Evolutionary conservation across 2,113 vertebrate genomes (phyloP).

Genomic region (Hiodon tergisus): DNA sequence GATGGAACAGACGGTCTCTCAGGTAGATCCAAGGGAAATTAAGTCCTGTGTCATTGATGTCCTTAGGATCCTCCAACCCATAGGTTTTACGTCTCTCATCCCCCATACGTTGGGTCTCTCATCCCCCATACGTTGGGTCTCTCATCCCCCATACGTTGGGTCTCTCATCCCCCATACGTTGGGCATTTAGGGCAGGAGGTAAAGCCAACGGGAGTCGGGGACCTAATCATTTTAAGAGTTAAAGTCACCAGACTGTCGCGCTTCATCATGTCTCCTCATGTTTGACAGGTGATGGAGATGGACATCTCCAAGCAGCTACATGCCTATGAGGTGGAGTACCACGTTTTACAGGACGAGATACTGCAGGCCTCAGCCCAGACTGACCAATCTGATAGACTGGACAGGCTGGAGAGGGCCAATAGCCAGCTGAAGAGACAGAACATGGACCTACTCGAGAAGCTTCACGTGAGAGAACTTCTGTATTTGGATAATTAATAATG

Average conservation of each 20-base stretch:
- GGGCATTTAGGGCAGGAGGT: too few species aligned
- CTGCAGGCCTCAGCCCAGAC: conserved; percentile 65
- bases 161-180: too few species aligned
- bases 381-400: conserved; percentile 79
- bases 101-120: too few species aligned
- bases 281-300: conserved; percentile 84
- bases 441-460: conserved; percentile 94
- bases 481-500: too few species aligned
- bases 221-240: too few species aligned
- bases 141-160: too few species aligned
- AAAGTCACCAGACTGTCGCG: too few species aligned
- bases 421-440: conserved; percentile 90
- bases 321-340: conserved; percentile 93
- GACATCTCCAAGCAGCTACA: conserved; percentile 97
- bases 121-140: too few species aligned
- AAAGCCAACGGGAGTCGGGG: too few species aligned
- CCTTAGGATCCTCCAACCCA: too few species aligned
- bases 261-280: not conserved
- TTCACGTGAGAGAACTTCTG: conserved; percentile 68
- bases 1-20: conserved; percentile 88
- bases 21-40: conserved; percentile 63
- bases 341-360: conserved; percentile 90
- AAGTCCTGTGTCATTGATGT: not conserved
- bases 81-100: too few species aligned
- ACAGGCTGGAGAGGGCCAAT: conserved; percentile 88